These are phyloP conservation scores for Tryphoninae sp. DNA, from an alignment of 2,888 invertebrate genomes.

Conservation along the genomic window DNA sequence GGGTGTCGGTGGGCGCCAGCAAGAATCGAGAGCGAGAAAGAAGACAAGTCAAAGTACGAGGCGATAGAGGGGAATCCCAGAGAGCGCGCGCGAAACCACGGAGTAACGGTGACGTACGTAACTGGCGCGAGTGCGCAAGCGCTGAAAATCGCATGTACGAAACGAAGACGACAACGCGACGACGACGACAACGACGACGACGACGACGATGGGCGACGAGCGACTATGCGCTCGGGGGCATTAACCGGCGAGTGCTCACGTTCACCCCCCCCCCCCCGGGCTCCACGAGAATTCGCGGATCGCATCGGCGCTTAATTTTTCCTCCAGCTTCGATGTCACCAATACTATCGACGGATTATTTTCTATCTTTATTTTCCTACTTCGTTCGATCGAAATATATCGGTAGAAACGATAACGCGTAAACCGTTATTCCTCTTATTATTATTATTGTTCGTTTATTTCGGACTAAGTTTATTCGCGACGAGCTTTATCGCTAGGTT, in stretches of 20 bases:
- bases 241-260: conserved; percentile 74
- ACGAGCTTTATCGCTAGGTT: conserved; percentile 24
- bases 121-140: conserved; percentile 65
- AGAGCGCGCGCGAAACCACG: conserved; percentile 66
- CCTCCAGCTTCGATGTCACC: conserved; percentile 64
- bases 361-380: no score
- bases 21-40: conserved; percentile 16
- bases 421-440: no score
- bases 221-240: conserved; percentile 75
- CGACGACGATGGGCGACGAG: conserved; percentile 66
- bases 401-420: no score
- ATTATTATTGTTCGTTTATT: neutral
- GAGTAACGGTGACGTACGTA: conserved; percentile 81
- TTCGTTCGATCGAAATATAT: no score
- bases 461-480: neutral
- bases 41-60: conserved; percentile 24
- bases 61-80: conserved; percentile 37
- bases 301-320: conserved; percentile 70
- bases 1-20: conserved; percentile 54
- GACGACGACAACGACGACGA: conserved; percentile 54
- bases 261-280: conserved; percentile 65
- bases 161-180: conserved; percentile 40
- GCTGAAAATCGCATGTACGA: conserved; percentile 47
- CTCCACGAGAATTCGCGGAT: conserved; percentile 75
- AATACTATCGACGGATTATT: no score